phyloP scores from a whole-genome alignment of 2,888 invertebrate genomes.

The Physocephala rufipes region DNA sequence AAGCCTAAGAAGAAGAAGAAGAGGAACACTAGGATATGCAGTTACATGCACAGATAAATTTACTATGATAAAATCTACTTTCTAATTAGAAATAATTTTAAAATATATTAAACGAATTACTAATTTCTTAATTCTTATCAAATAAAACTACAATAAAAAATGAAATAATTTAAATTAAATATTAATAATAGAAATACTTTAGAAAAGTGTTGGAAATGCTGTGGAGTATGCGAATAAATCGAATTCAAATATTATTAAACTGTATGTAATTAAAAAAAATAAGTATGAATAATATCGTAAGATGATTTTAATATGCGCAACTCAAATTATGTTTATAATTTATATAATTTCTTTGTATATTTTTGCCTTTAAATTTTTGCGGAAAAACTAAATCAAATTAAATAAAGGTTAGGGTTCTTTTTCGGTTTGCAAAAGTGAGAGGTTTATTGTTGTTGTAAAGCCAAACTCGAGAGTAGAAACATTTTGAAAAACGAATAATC shows the following conservation, averaged over 20 bases:
- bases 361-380: too few relatives aligned
- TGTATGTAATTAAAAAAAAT: slow-evolving; percentile 25
- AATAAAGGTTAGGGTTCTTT: too few relatives aligned
- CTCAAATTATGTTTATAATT: too few relatives aligned
- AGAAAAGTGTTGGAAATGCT: slow-evolving; percentile 10
- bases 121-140: slow-evolving; percentile 29
- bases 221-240: slow-evolving; percentile 39
- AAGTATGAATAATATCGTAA: background rate
- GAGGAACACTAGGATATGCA: slow-evolving; percentile 15
- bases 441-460: too few relatives aligned
- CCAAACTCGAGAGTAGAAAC: too few relatives aligned
- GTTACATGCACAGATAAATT: slow-evolving; percentile 5
- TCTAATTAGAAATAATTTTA: slow-evolving; percentile 27
- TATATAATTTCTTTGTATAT: too few relatives aligned
- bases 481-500: too few relatives aligned
- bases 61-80: background rate
- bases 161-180: slow-evolving; percentile 43
- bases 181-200: slow-evolving; percentile 23
- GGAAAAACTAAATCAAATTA: too few relatives aligned
- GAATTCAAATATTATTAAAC: slow-evolving; percentile 40
- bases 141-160: slow-evolving; percentile 24
- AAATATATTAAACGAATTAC: slow-evolving; percentile 30
- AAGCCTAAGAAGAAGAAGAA: slow-evolving; percentile 29
- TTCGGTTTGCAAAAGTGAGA: too few relatives aligned
- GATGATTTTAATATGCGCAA: too few relatives aligned